Evolutionary conservation across 2,888 invertebrate genomes (phyloP).

Genomic region (Eumacrocentrus americanus): DNA sequence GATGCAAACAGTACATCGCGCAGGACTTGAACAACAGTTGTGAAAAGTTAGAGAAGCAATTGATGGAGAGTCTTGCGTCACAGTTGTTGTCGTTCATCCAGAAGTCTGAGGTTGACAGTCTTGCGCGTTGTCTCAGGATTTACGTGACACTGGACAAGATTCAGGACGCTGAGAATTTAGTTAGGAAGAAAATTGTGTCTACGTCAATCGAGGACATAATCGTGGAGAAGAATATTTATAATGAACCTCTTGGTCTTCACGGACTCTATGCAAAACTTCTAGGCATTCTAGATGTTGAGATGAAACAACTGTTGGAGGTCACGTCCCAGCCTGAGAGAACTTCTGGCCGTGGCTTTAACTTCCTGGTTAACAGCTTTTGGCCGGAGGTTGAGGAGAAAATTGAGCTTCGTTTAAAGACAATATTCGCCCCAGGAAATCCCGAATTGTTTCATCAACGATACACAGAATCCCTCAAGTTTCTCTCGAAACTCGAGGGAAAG

Average conservation of each 20-base stretch:
- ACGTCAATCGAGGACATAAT: constrained; percentile 76
- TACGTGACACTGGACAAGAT: constrained; percentile 74
- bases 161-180: constrained; percentile 73
- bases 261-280: constrained; percentile 77
- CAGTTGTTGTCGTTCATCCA: constrained; percentile 58
- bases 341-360: constrained; percentile 72
- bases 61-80: constrained; percentile 66
- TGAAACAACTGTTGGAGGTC: constrained; percentile 63
- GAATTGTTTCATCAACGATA: constrained; percentile 84
- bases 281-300: constrained; percentile 73
- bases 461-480: constrained; percentile 77
- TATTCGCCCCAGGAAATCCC: constrained; percentile 93
- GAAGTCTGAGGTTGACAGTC: constrained; percentile 46
- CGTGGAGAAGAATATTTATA: constrained; percentile 70
- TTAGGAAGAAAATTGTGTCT: constrained; percentile 72
- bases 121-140: constrained; percentile 66
- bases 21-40: constrained; percentile 48
- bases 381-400: constrained; percentile 81
- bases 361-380: constrained; percentile 87
- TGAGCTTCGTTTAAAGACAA: constrained; percentile 79
- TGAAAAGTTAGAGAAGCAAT: constrained; percentile 50
- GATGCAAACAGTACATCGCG: constrained; percentile 66
- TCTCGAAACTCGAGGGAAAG: constrained; percentile 72
- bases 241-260: constrained; percentile 69
- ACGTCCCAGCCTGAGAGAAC: constrained; percentile 50